phyloP scores from a whole-genome alignment of 2,113 vertebrate species.

The Oncorhynchus kisutch region DNA sequence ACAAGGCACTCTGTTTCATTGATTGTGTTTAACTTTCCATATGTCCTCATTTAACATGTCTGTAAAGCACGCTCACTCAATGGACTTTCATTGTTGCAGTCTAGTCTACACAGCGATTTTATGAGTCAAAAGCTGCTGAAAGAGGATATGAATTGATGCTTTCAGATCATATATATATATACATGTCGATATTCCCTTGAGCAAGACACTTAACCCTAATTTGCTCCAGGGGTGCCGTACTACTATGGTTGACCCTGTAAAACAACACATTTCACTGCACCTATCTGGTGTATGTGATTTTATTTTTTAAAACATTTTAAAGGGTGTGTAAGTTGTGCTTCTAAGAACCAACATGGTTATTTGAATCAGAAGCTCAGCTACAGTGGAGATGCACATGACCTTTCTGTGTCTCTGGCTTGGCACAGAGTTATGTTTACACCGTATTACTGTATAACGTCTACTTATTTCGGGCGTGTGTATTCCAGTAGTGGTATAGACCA shows the following conservation, averaged over 20 bases:
- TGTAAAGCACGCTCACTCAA: background rate
- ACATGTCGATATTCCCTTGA: too few relatives aligned
- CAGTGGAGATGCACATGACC: constrained; percentile 16
- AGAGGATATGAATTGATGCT: too few relatives aligned
- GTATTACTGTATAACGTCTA: constrained; percentile 7
- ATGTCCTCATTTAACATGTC: background rate
- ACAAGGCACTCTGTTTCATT: too few relatives aligned
- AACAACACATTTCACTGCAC: too few relatives aligned
- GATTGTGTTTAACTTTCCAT: background rate
- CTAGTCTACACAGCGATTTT: background rate
- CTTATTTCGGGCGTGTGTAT: background rate
- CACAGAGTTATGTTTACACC: constrained; percentile 10
- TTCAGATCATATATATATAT: too few relatives aligned
- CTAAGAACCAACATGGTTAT: background rate
- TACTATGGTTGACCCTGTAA: too few relatives aligned
- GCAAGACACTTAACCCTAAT: too few relatives aligned
- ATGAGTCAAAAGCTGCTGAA: too few relatives aligned
- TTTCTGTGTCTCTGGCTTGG: background rate
- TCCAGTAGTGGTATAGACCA: background rate
- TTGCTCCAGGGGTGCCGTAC: too few relatives aligned
- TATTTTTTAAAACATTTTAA: background rate
- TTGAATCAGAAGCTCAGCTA: background rate
- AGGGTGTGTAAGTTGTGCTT: background rate
- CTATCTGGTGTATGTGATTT: background rate
- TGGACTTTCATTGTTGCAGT: background rate